Evolutionary conservation across 2,888 invertebrate genomes (phyloP).

Genomic region (Acleris sparsana): DNA sequence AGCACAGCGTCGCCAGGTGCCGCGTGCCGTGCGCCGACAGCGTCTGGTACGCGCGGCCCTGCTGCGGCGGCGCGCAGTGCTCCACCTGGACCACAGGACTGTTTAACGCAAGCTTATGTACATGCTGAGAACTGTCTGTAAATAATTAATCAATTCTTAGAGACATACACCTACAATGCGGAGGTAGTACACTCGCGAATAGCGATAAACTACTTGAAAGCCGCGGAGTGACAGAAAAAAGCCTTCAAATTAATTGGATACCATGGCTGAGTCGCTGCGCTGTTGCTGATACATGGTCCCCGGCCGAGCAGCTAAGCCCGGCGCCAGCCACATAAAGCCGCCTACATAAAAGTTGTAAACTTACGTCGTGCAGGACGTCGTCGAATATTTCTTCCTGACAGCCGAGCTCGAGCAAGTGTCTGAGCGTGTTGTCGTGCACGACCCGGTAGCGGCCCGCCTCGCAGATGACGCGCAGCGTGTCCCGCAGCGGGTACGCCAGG

Average conservation of each 20-base stretch:
- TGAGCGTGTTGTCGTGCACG: slow-evolving; percentile 49
- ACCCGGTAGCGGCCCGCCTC: slow-evolving; percentile 62
- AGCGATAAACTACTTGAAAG: no score
- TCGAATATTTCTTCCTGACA: slow-evolving; percentile 74
- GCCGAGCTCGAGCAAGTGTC: slow-evolving; percentile 70
- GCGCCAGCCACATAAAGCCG: no score
- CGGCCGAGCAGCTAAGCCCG: no score
- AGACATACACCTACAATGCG: no score
- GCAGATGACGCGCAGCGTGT: slow-evolving; percentile 53
- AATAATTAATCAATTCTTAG: no score
- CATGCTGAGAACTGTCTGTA: neutral
- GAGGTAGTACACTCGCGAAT: no score
- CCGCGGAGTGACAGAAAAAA: no score
- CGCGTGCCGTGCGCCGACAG: slow-evolving; percentile 45
- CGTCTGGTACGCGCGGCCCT: slow-evolving; percentile 71
- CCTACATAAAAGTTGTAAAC: no score
- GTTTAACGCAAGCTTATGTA: neutral
- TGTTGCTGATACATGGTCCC: no score
- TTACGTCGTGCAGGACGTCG: slow-evolving; percentile 70
- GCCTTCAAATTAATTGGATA: no score
- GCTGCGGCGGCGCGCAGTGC: slow-evolving; percentile 60
- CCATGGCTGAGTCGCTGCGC: no score
- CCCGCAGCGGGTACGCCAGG: slow-evolving; percentile 60
- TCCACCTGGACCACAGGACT: slow-evolving; percentile 53
- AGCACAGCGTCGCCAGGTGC: slow-evolving; percentile 70